phyloP scores from a whole-genome alignment of 1,140 invertebrate genomes.

The Drosophila arawakana region DNA sequence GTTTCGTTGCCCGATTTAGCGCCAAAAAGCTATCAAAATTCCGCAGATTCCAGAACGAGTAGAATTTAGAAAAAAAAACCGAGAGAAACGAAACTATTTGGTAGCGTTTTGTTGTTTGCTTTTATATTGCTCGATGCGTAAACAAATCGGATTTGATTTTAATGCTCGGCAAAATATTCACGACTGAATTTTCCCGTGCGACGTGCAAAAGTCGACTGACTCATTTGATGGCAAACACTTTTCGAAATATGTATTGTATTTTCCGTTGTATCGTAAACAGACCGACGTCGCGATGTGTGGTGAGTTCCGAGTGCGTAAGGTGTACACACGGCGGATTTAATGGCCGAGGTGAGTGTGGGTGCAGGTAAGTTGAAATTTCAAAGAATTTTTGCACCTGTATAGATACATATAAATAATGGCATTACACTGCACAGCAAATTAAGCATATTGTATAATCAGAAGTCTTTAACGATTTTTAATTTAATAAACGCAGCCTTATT shows the following conservation, averaged over 20 bases:
- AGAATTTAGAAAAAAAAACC: constrained; percentile 3
- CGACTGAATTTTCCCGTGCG: constrained; percentile 43
- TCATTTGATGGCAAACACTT: constrained; percentile 48
- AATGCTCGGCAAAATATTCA: constrained; percentile 4
- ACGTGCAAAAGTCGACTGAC: constrained; percentile 65
- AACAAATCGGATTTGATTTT: constrained; percentile 45
- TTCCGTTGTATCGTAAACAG: constrained; percentile 48
- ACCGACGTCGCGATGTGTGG: constrained; percentile 34
- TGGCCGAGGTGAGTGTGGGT: constrained; percentile 24
- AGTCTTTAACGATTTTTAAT: too few relatives aligned
- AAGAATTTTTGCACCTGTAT: constrained; percentile 49
- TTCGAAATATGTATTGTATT: constrained; percentile 57
- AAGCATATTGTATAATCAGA: too few relatives aligned
- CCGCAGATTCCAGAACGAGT: constrained; percentile 66
- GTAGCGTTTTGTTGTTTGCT: constrained; percentile 30
- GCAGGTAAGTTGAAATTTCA: constrained; percentile 45
- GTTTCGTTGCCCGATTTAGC: constrained; percentile 48
- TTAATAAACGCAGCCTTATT: too few relatives aligned
- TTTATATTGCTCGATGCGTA: constrained; percentile 35
- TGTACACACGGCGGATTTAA: constrained; percentile 5
- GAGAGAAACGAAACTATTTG: constrained; percentile 45
- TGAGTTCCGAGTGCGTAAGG: constrained; percentile 64
- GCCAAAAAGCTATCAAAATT: constrained; percentile 65
- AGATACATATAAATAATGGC: constrained; percentile 6
- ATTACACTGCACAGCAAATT: background rate